phyloP scores from a whole-genome alignment of 1,140 invertebrate genomes.

The Aphidius ervi region DNA sequence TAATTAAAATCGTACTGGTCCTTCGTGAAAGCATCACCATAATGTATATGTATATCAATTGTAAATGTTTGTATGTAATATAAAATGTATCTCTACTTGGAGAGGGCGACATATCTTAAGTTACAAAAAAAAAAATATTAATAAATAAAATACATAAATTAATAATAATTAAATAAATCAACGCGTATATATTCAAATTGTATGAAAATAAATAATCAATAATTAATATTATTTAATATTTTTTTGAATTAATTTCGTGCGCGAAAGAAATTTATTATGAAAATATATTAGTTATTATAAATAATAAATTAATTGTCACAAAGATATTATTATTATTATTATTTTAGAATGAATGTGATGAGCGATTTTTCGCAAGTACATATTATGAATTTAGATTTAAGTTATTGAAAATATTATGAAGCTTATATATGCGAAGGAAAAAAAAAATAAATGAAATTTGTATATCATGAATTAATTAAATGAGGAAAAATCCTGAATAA shows the following conservation, averaged over 20 bases:
- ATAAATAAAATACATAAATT: background rate
- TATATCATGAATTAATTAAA: conserved; percentile 52
- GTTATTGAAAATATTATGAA: conserved; percentile 43
- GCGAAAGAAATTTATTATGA: background rate
- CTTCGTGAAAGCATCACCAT: conserved; percentile 19
- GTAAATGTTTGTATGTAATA: conserved; percentile 53
- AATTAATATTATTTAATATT: background rate
- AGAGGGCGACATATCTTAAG: conserved; percentile 27
- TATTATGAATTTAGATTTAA: conserved; percentile 43
- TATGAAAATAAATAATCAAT: background rate
- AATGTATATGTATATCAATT: conserved; percentile 47
- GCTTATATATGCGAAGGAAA: conserved; percentile 23
- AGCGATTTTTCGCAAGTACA: conserved; percentile 32
- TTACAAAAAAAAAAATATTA: conserved; percentile 18
- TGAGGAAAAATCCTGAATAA: conserved; percentile 42
- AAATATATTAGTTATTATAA: background rate
- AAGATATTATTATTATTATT: conserved; percentile 9
- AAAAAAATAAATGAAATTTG: conserved; percentile 45
- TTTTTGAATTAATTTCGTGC: background rate
- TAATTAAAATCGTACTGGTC: conserved; percentile 6
- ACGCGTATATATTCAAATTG: conserved; percentile 5
- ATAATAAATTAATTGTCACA: background rate
- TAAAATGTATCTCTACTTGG: conserved; percentile 50
- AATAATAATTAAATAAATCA: conserved; percentile 2
- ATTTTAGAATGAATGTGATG: conserved; percentile 15